phyloP scores from a whole-genome alignment of 2,888 invertebrate species.

The Drosophila kokeensis region DNA sequence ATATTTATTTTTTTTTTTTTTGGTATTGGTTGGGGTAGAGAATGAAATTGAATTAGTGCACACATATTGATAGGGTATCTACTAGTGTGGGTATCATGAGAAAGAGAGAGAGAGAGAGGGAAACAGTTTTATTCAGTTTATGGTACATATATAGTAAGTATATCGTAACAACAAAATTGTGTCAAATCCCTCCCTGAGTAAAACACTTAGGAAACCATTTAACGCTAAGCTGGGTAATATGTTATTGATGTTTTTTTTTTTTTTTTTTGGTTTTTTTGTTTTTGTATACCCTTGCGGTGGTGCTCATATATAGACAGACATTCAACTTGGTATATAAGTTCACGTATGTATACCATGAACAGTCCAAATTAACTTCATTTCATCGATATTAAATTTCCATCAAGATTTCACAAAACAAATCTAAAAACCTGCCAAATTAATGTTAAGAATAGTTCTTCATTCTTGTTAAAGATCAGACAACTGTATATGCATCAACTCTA shows the following conservation, averaged over 20 bases:
- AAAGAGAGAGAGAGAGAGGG: not conserved
- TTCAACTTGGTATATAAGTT: not conserved
- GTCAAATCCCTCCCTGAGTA: slow-evolving; percentile 33
- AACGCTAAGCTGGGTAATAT: slow-evolving; percentile 33
- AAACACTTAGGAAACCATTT: slow-evolving; percentile 48
- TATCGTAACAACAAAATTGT: slow-evolving; percentile 33
- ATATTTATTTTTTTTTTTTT: not conserved
- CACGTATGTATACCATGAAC: not conserved
- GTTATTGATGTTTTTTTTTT: not conserved
- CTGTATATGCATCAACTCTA: not conserved
- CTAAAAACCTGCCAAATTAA: not conserved
- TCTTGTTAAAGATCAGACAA: not conserved
- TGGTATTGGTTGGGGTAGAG: slow-evolving; percentile 5
- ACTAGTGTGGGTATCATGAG: slow-evolving; percentile 3
- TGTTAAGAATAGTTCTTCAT: not conserved
- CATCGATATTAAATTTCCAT: not conserved
- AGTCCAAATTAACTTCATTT: not conserved
- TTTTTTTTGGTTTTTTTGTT: not conserved
- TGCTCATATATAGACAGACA: not conserved
- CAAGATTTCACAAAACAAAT: not conserved
- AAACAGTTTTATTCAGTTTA: slow-evolving; percentile 26
- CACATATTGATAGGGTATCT: not conserved
- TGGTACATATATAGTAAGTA: slow-evolving; percentile 32
- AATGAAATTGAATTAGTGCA: slow-evolving; percentile 23
- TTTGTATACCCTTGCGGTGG: slow-evolving; percentile 24